These are phyloP conservation scores for Spilarctia lutea DNA, from an alignment of 2,888 invertebrate genomes.

Conservation along the genomic window DNA sequence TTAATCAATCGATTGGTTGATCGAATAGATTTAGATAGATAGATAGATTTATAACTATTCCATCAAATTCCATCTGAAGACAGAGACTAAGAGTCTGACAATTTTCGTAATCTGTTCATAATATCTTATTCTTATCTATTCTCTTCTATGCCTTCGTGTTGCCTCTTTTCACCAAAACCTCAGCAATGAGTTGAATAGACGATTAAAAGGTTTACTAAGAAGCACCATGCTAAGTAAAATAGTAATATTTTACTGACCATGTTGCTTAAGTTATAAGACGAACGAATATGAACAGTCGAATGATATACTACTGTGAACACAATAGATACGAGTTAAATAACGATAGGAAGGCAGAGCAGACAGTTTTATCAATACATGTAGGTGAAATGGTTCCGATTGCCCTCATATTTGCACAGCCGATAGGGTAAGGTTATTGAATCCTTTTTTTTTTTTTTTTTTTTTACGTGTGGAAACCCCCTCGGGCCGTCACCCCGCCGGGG, in stretches of 20 bases:
- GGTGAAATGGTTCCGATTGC: conserved; percentile 43
- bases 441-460: too few relatives aligned
- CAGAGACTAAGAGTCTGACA: not conserved
- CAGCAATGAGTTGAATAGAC: too few relatives aligned
- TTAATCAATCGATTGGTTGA: not conserved
- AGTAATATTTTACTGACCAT: too few relatives aligned
- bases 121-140: not conserved
- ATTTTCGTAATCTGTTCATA: not conserved
- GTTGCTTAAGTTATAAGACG: not conserved
- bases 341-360: conserved; percentile 10
- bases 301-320: not conserved
- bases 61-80: not conserved
- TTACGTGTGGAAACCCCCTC: too few relatives aligned
- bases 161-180: not conserved
- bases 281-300: not conserved
- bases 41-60: too few relatives aligned
- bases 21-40: too few relatives aligned
- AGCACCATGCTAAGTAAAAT: too few relatives aligned
- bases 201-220: too few relatives aligned
- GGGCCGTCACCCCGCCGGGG: too few relatives aligned
- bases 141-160: not conserved
- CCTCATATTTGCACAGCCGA: conserved; percentile 66
- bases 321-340: conserved; percentile 4
- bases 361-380: conserved; percentile 36
- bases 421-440: conserved; percentile 77